Evolutionary conservation across 2,888 invertebrate genomes (phyloP), one percentile per base, ranked within the genome.

Genomic region (Adineta ricciae): DNA sequence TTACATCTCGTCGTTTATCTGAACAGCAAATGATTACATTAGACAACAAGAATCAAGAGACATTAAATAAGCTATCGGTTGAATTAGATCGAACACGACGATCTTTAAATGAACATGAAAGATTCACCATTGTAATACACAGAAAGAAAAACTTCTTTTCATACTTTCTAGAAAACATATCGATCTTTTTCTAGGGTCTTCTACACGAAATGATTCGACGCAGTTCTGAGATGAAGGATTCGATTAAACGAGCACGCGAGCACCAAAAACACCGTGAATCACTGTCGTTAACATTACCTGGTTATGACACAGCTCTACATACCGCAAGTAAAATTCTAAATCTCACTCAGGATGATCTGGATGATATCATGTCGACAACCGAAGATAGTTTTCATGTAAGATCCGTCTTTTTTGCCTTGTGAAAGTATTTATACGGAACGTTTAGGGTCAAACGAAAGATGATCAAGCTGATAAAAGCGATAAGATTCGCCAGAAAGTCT

Each of bases 311-410:
- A n/a, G 78, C 78, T 19, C 38, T 78, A 41, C 21, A n/a, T 41
- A 78, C 41, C 14, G 41, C 41, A 24, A 78, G 64, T 64, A 64
- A 36, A 64, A 64, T 64, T 32, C 32, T 64, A 78, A 78, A 78
- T 78, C 41, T 78, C 38, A 78, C 78, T 41, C 78, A 78, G 41
- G 78, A 78, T 78, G 78, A 78, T 78, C 38, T 78, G 19, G 78
- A 78, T 41, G 78, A 78, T 36, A 78, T 78, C 11, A 78, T 78
- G 78, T 78, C 78, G 9, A n/a, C n/a, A n/a, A 41, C 78, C n/a
- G 78, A 78, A 19, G 78, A 78, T 36, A 78, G 78, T 78, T 78
- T 41, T 78, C 78, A 78, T 14, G 78, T 78, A 78, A n/a, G 14
- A 14, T 1, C 2, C 32, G 32, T 64, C 24, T 1, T 32, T 64